Base-by-base conservation (phyloP, 2,113 vertebrate species). In the Ptychochromis oligacanthus region DNA sequence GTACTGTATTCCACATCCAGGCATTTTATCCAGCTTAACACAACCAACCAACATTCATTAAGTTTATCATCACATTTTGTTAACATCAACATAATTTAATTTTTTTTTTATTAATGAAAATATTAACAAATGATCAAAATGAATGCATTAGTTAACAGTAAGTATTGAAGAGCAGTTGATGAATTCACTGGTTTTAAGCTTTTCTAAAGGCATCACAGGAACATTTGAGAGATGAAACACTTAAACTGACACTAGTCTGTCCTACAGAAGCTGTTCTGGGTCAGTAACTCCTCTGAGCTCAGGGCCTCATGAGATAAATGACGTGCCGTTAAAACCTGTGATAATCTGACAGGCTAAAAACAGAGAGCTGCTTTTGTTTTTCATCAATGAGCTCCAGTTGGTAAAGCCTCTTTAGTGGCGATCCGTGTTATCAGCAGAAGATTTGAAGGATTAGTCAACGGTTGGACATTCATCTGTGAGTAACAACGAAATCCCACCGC, bases 401-500 rank as follows among this genome's bases (percentile, higher is more conserved):
- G 11, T 22, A 78, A 84, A 85, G 79, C 67, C 60, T 65, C 75
- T 72, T 86, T 54, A 54, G 26, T 72, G 79, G 28, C 38, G 36
- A 15, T n/a, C 58, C 18, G 1, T 61, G 75, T 64, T 65, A 60
- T 59, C 57, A 49, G 80, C 70, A 74, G 76, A 75, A 36, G 82
- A 88, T 81, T 62, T 59, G 60, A 40, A 65, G 86, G 83, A 90
- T 90, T 86, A 86, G n/a, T 28, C 60, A 81, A 79, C 80, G 22
- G 76, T 82, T 28, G 28, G 20, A 55, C 64, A 24, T 84, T 70
- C 31, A 78, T 78, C 28, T n/a, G 4, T 10, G 49, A 14, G 11
- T 34, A 49, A 56, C 5, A 31, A 34, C 26, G 49, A 75, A 82
- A 87, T 86, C 84, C 75, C 52, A 38, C 12, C 7, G 1, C n/a